Percentiles rank a stretch among this genome's conserved stretches.
phyloP scores from a whole-genome alignment of 2,113 vertebrate genomes.

The Progne subis region DNA sequence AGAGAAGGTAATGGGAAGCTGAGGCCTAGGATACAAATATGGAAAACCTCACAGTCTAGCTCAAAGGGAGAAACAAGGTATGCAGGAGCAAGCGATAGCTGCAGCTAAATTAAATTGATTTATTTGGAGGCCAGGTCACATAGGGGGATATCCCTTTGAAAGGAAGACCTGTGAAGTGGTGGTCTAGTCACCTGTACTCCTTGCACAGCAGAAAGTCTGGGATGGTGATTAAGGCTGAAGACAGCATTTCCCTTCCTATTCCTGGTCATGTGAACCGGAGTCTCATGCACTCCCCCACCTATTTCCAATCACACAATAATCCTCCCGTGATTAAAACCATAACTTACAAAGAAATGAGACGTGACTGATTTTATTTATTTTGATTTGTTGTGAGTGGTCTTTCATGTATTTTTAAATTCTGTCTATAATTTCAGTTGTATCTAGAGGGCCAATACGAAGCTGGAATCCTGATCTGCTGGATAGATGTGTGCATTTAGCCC shows the following conservation, averaged over 20 bases:
- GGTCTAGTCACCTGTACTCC: background rate
- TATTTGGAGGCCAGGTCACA: no score
- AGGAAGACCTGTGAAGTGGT: background rate
- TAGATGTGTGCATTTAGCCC: background rate
- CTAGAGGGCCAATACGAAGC: background rate
- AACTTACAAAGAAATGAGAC: background rate
- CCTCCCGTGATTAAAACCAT: background rate
- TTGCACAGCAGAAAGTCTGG: background rate
- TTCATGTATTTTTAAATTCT: background rate
- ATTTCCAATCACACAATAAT: background rate
- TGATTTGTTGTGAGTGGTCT: background rate
- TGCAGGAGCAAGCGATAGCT: background rate
- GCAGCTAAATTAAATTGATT: no score
- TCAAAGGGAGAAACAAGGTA: background rate
- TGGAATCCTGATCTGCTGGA: background rate
- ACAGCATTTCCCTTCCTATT: background rate
- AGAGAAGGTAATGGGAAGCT: background rate
- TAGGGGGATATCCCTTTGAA: background rate
- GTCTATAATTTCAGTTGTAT: background rate
- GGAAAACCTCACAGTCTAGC: background rate
- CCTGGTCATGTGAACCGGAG: rapidly evolving
- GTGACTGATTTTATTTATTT: background rate
- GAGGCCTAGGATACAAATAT: background rate
- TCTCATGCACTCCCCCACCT: background rate
- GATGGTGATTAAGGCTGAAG: background rate